Base-by-base conservation (phyloP, 2,797 vertebrate genomes). In the Catharus ustulatus region DNA sequence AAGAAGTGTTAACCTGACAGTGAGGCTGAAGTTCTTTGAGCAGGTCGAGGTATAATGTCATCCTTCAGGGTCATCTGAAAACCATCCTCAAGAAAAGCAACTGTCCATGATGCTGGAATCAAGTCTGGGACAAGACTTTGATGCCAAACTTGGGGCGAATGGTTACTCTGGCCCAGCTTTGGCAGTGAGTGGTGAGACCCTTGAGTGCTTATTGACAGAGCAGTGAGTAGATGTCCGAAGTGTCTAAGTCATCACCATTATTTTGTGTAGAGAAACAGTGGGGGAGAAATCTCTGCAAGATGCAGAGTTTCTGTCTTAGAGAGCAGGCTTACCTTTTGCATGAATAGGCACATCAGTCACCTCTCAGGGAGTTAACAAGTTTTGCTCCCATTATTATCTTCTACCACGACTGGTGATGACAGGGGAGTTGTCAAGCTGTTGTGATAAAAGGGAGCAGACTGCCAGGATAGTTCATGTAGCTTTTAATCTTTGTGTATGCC, bases 401-500 rank as follows among this genome's bases (percentile, higher is more conserved):
- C 66, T 58, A 17, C 93, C 58, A 59, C 64, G 69, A 67, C 90
- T 90, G 52, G 58, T 86, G 85, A 89, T 96, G 94, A 94, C 91
- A 88, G 69, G 90, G 83, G 95, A 94, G 93, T 94, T 95, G 95
- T 96, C 96, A 96, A 94, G 90, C 91, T 95, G 73, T 88, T 84
- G 76, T 86, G 95, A 96, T 96, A 90, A 96, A 96, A 96, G 90
- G 87, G 83, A 96, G 87, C 90, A 94, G 85, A 66, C 85, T 95
- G 95, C 91, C 73, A 84, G 85, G 93, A 73, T 95, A 78, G 95
- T 93, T 94, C 85, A 73, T 79, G 85, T 89, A 88, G 89, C 87
- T 91, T 96, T 96, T 96, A 96, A 96, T 96, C 94, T 96, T 94
- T 94, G 90, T 95, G 93, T 96, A 88, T 90, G 95, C 95, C 95